Base-by-base conservation (phyloP, 2,888 invertebrate genomes). In the Cryptus viduatorius region DNA sequence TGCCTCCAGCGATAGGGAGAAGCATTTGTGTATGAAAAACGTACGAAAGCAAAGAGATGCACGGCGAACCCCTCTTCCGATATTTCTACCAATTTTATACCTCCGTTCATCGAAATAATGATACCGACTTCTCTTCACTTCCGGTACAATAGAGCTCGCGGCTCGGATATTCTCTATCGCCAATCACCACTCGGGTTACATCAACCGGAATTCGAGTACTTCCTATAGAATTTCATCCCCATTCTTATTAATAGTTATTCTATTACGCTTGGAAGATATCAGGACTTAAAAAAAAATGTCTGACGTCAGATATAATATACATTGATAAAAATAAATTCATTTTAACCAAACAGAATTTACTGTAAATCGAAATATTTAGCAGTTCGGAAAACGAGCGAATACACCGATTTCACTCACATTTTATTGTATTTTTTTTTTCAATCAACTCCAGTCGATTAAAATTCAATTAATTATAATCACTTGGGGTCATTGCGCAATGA, bases 21-120 rank as follows among this genome's bases (percentile, higher is more conserved):
- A 73, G 65, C 67, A 50, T 61, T 79, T 31, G 65, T 37, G 65
- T 24, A 73, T 69, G 64, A 19, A 80, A 81, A 69, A 81, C 14
- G 61, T 44, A 19, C 44, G 50, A 69, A n/a, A 50, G 8, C 42
- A 19, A 14, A 53, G 53, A 29, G 50, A 48, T 8, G 48, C 59
- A 14, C 31, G 31, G 29, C n/a, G 12, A 61, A 37, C 37, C 37
- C 37, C 61, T 29, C 61, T n/a, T 14, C 5, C 61, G 48, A 24
- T 79, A 61, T 71, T 44, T 68, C 44, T 12, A 64, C 61, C 78
- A 64, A 71, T 71, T 79, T 79, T 64, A 75, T 75, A 64, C 42
- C 64, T 71, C 53, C 61, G 69, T 79, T 79, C 61, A 42, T 50
- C 53, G 50, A 12, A 64, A 79, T 79, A 71, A 79, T 24, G 78